Evolutionary conservation across 1,140 invertebrate species (phyloP).

Genomic region (Calycopis cecrops): DNA sequence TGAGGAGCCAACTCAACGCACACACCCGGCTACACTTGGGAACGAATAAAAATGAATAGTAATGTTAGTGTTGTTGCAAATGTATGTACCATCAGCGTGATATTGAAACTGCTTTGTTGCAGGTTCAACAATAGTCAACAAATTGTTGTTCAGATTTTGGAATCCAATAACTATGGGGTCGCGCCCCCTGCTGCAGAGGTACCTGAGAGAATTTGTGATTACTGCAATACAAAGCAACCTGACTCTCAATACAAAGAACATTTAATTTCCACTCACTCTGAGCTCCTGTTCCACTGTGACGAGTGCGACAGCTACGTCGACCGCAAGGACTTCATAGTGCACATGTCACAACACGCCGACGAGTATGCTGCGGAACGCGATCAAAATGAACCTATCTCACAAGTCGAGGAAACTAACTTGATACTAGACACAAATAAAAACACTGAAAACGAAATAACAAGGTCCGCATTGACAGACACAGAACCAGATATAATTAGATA

Average conservation of each 20-base stretch:
- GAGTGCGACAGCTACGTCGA: slow-evolving; percentile 47
- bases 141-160: neutral
- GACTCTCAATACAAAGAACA: slow-evolving; percentile 32
- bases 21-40: slow-evolving; percentile 32
- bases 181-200: slow-evolving; percentile 1
- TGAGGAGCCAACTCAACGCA: slow-evolving; percentile 41
- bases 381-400: neutral
- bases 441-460: neutral
- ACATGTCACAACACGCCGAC: slow-evolving; percentile 48
- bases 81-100: slow-evolving; percentile 4
- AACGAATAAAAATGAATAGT: slow-evolving; percentile 6
- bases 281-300: slow-evolving; percentile 47
- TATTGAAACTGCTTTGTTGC: slow-evolving; percentile 35
- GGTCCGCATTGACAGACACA: neutral
- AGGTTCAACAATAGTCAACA: slow-evolving; percentile 27
- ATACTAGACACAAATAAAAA: neutral
- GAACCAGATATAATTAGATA: neutral
- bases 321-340: slow-evolving; percentile 38
- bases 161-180: neutral
- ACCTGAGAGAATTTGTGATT: slow-evolving; percentile 28
- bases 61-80: neutral
- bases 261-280: slow-evolving; percentile 35
- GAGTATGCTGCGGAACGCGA: slow-evolving; percentile 12
- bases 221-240: slow-evolving; percentile 28
- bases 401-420: neutral